Base-by-base conservation (phyloP, 2,113 vertebrate genomes). In the Datnioides undecimradiatus region DNA sequence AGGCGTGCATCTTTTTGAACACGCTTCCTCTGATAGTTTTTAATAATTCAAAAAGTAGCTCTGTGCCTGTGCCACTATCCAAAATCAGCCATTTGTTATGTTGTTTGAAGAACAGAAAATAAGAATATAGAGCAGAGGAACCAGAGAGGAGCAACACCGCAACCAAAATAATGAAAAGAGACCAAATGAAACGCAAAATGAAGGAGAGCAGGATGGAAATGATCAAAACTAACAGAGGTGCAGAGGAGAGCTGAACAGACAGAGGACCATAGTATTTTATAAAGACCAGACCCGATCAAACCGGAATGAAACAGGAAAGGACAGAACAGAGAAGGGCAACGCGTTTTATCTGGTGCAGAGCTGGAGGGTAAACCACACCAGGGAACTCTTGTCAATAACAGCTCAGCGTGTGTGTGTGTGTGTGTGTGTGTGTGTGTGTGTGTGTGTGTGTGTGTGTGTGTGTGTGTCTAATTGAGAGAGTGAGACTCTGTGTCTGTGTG, bases 331-430 rank as follows among this genome's bases (percentile, higher is more conserved):
- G 31, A 23, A 70, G 70, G 38, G 64, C 48, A 49, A 21, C 33
- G 34, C 38, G 6, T 73, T 76, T 73, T 41, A 76, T 79, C 60
- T 43, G 71, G 36, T 51, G 31, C 25, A 59, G 38, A 54, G 73
- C 63, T 74, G 43, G 29, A 73, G 77, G 54, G 25, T 16, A 77
- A 73, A 64, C 69, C 68, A 70, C 52, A 73, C 51, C 17, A 43
- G 57, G 62, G 51, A 84, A n/a, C 57, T 73, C 16, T 62, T 73
- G 73, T 79, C 66, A 76, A 51, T 82, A 76, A 52, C 34, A 67
- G 60, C 58, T 59, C n/a, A 49, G 45, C 54, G 13, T 62, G n/a
- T 52, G 46, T n/a, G 10, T 54, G 25, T 70, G 23, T 46, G 40
- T 70, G 27, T 66, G 34, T 48, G 16, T 33, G 3, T n/a, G 40